phyloP scores from a whole-genome alignment of 2,113 vertebrate genomes.

The Rhabdomys dilectus region DNA sequence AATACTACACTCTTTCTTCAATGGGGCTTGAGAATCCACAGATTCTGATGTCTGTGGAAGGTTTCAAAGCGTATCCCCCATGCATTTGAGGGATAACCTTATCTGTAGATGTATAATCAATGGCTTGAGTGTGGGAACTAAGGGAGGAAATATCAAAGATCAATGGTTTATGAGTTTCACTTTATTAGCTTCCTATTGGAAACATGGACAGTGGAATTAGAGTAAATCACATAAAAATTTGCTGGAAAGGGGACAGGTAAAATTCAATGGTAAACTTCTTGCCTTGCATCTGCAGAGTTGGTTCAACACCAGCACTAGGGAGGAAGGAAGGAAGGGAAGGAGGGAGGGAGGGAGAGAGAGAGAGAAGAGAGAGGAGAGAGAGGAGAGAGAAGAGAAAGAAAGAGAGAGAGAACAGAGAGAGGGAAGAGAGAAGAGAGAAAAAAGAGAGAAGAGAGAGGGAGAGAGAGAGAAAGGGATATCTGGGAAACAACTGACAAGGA shows the following conservation, averaged over 20 bases:
- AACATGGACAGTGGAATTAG: not conserved
- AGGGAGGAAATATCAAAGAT: not conserved
- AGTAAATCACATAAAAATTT: not conserved
- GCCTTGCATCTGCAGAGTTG: no score
- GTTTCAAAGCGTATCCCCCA: not conserved
- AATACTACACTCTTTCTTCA: not conserved
- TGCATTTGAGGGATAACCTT: not conserved
- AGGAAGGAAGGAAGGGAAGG: not conserved
- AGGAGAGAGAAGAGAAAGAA: no score
- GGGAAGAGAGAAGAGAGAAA: no score
- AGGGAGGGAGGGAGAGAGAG: not conserved
- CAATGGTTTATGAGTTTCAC: not conserved
- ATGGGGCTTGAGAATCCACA: not conserved
- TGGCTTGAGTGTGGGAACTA: not conserved
- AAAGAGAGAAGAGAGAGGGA: no score
- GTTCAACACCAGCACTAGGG: not conserved
- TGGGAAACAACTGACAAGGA: not conserved
- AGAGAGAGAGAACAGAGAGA: no score
- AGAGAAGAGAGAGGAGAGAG: not conserved
- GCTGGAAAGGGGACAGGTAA: not conserved
- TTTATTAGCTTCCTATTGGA: not conserved
- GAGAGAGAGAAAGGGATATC: no score
- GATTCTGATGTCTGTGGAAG: not conserved
- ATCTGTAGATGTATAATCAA: not conserved
- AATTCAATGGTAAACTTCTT: not conserved